Evolutionary conservation across 2,888 invertebrate genomes (phyloP).

Genomic region (Cylindroiulus punctatus): DNA sequence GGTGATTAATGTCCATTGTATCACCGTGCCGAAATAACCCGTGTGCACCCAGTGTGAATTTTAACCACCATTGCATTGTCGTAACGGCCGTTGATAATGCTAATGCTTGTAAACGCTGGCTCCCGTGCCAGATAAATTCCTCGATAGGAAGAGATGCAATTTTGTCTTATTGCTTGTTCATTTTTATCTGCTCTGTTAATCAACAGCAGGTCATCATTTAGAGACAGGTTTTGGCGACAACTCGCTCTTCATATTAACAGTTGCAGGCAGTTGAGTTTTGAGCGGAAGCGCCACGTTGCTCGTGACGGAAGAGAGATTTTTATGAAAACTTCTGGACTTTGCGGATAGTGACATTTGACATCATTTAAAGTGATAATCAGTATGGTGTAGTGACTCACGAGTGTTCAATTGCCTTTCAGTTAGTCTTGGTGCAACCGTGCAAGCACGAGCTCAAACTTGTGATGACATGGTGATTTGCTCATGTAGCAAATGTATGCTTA

Average conservation of each 20-base stretch:
- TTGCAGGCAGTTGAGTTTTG: not conserved
- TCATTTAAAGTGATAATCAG: too few relatives aligned
- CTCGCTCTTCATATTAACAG: not conserved
- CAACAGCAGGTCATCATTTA: constrained; percentile 38
- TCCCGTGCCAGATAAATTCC: constrained; percentile 21
- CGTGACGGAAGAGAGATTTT: too few relatives aligned
- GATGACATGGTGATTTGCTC: too few relatives aligned
- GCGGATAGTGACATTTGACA: too few relatives aligned
- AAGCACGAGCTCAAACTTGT: too few relatives aligned
- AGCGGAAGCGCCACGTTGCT: not conserved
- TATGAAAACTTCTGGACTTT: too few relatives aligned
- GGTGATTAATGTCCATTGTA: not conserved
- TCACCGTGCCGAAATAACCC: not conserved
- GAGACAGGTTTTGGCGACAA: constrained; percentile 34
- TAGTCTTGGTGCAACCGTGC: too few relatives aligned
- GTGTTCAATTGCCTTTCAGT: too few relatives aligned
- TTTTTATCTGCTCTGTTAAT: constrained; percentile 34
- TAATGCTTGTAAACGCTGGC: constrained; percentile 27
- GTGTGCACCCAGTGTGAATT: not conserved
- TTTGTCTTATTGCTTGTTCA: constrained; percentile 38
- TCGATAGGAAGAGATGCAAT: constrained; percentile 29
- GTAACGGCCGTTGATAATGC: constrained; percentile 28
- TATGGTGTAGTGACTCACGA: too few relatives aligned
- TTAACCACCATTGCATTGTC: not conserved
- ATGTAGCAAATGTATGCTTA: too few relatives aligned